Conservation (phyloP, 2,113 vertebrate species). For the Silurus glanis region DNA sequence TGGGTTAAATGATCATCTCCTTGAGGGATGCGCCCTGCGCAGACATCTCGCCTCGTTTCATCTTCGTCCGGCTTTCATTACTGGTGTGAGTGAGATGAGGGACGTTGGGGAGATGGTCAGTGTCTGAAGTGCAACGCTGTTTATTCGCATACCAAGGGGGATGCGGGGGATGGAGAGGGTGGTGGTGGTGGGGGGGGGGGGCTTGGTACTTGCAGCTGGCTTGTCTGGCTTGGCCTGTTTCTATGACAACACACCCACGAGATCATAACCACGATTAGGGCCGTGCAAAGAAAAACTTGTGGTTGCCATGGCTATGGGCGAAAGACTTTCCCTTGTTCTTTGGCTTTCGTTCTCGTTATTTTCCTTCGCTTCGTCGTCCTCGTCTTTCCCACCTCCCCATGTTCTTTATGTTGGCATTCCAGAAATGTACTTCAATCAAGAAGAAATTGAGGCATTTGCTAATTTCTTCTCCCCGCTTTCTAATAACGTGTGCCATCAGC, state of each 20-base stretch:
- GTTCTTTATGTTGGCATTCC: background rate
- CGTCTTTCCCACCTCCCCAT: background rate
- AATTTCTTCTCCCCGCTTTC: background rate
- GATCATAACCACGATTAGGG: slow-evolving; percentile 63
- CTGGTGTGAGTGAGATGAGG: slow-evolving; percentile 1
- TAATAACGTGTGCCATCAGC: background rate
- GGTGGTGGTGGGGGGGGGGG: background rate
- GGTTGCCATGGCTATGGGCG: slow-evolving; percentile 72
- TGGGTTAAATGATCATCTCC: background rate
- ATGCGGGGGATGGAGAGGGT: too few species aligned
- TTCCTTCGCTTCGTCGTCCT: background rate
- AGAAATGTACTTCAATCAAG: background rate
- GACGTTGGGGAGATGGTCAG: slow-evolving; percentile 19
- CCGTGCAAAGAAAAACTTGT: slow-evolving; percentile 63
- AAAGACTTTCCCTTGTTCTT: slow-evolving; percentile 51
- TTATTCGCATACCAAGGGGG: slow-evolving; percentile 19
- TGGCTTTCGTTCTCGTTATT: background rate
- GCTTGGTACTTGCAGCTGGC: slow-evolving; percentile 55
- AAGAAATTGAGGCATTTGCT: background rate
- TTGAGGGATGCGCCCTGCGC: background rate
- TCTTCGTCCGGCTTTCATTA: slow-evolving; percentile 14
- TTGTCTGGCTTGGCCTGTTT: slow-evolving; percentile 78
- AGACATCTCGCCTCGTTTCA: slow-evolving; percentile 18
- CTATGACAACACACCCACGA: slow-evolving; percentile 78
- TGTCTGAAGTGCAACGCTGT: slow-evolving; percentile 54